Percentiles rank a stretch among this genome's conserved stretches.
These are phyloP conservation scores for Pachyseris speciosa DNA, from an alignment of 64 coral and sea anemone species.

Conservation along the genomic window DNA sequence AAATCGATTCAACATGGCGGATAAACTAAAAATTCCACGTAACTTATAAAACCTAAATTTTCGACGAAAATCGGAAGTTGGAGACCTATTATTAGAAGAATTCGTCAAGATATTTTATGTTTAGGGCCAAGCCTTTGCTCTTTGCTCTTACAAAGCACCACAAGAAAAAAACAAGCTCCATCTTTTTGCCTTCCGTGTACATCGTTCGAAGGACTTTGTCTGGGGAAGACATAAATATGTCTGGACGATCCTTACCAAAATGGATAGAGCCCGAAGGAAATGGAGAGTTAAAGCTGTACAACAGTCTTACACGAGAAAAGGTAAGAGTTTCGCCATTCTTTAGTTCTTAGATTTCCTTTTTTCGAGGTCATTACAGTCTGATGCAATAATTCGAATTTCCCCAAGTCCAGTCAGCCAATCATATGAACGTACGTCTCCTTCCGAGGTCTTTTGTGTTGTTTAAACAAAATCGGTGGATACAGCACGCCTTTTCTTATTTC, in stretches of 20 bases:
- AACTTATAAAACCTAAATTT: not conserved
- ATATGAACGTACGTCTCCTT: not conserved
- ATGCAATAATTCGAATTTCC: slow-evolving; percentile 51
- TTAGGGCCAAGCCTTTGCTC: not conserved
- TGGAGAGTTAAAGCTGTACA: slow-evolving; percentile 92
- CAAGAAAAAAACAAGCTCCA: not conserved
- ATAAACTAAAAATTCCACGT: not conserved
- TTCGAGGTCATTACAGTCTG: not conserved
- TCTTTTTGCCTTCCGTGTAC: not conserved
- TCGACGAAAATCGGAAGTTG: not conserved
- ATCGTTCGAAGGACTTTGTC: slow-evolving; percentile 14
- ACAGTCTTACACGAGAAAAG: slow-evolving; percentile 98
- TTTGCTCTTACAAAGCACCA: not conserved
- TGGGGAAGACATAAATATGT: slow-evolving; percentile 33
- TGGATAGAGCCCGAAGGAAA: slow-evolving; percentile 92
- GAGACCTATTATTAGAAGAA: not conserved
- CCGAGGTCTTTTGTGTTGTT: not conserved
- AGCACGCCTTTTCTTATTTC: not conserved
- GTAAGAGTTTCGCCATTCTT: slow-evolving; percentile 31
- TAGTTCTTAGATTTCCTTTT: not conserved
- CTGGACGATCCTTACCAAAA: slow-evolving; percentile 75
- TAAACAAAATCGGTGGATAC: not conserved
- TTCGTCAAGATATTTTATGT: slow-evolving; percentile 18
- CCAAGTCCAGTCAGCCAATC: not conserved
- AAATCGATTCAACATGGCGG: slow-evolving; percentile 4